Evolutionary conservation across 2,797 vertebrate genomes (phyloP).

Genomic region (Platalea minor): DNA sequence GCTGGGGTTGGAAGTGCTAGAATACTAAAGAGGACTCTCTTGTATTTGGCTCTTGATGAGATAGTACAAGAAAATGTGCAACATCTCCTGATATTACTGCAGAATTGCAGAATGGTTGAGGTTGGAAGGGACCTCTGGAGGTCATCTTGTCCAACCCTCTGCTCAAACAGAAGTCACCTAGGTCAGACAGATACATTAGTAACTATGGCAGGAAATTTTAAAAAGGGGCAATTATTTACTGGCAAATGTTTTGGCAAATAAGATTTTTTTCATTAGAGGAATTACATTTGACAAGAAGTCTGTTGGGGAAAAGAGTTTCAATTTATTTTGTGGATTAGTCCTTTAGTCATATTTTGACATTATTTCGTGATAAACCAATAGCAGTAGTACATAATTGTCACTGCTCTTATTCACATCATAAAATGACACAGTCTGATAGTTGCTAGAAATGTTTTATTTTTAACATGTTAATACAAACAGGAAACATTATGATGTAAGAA

Average conservation of each 20-base stretch:
- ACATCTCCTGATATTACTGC: background rate
- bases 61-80: background rate
- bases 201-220: background rate
- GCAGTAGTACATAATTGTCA: background rate
- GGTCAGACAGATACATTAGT: background rate
- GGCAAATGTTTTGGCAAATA: background rate
- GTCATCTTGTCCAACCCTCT: background rate
- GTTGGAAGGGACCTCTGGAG: background rate
- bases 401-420: background rate
- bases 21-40: background rate
- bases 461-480: background rate
- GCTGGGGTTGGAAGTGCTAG: background rate
- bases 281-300: background rate
- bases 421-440: background rate
- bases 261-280: background rate
- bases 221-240: background rate
- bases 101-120: background rate
- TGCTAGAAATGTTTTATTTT: background rate
- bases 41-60: background rate
- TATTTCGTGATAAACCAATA: background rate
- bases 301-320: background rate
- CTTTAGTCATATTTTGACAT: background rate
- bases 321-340: background rate
- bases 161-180: background rate
- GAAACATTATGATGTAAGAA: background rate